Conservation (phyloP, 2,888 invertebrate genomes). For the Cantharis lateralis region DNA sequence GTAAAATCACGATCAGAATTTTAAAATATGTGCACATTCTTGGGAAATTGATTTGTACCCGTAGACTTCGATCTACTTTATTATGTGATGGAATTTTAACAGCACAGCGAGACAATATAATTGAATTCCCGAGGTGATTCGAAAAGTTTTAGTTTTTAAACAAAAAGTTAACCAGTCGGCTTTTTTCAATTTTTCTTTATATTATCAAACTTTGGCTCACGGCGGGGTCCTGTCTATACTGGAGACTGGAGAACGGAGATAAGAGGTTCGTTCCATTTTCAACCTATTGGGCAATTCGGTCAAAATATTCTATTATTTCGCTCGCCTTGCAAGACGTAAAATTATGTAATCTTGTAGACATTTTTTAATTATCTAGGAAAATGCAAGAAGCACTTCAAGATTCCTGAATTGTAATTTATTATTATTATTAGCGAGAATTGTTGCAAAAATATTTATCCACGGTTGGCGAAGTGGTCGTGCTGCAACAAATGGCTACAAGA, state of each 20-base stretch:
- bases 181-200: not conserved
- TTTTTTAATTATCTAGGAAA: not conserved
- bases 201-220: not conserved
- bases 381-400: not conserved
- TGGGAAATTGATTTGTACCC: not conserved
- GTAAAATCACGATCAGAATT: slow-evolving; percentile 1
- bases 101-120: not conserved
- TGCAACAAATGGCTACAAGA: slow-evolving; percentile 47
- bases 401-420: not conserved
- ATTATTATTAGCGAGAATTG: slow-evolving; percentile 38
- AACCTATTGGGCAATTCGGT: not conserved
- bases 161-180: not conserved
- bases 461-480: slow-evolving; percentile 45
- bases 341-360: not conserved
- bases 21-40: slow-evolving; percentile 1
- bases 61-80: not conserved
- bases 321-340: not conserved
- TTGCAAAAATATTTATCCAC: slow-evolving; percentile 42
- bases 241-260: not conserved
- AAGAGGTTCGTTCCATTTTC: not conserved
- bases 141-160: not conserved
- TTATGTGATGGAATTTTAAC: not conserved
- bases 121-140: not conserved
- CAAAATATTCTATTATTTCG: not conserved
- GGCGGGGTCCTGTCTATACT: not conserved